These are phyloP conservation scores for Pararge aegeria DNA, from an alignment of 1,140 invertebrate species.

Conservation along the genomic window DNA sequence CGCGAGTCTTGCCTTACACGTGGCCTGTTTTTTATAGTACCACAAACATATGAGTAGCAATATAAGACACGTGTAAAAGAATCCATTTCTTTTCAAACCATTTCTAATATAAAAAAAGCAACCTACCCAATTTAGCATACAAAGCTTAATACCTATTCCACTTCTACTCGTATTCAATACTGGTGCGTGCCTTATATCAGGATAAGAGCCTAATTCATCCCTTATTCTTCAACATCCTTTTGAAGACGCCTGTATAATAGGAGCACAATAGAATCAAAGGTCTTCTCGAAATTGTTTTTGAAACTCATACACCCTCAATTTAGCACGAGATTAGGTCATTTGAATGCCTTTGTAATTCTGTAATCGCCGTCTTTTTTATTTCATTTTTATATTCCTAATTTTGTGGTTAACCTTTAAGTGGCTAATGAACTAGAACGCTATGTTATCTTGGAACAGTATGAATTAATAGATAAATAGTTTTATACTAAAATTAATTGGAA, in stretches of 20 bases:
- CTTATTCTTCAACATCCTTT: not conserved
- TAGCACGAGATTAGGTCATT: not conserved
- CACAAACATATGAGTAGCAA: not conserved
- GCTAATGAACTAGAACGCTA: too few species aligned
- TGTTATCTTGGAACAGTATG: too few species aligned
- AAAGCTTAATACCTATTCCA: not conserved
- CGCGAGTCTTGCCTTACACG: too few species aligned
- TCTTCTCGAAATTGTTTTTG: not conserved
- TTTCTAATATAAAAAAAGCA: not conserved
- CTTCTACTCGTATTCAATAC: not conserved
- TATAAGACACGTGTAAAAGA: not conserved
- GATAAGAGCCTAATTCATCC: slow-evolving; percentile 4
- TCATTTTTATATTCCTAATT: too few species aligned
- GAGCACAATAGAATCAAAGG: not conserved
- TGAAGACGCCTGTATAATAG: not conserved
- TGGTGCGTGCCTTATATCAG: not conserved
- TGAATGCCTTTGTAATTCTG: too few species aligned
- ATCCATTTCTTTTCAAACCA: too few species aligned
- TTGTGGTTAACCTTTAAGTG: too few species aligned
- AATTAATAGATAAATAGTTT: too few species aligned
- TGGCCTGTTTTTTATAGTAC: too few species aligned
- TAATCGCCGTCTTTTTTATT: too few species aligned
- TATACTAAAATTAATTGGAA: too few species aligned
- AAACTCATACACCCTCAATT: not conserved
- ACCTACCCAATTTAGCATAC: not conserved